Base-by-base conservation (phyloP, 2,797 vertebrate genomes). In the Pelodytes ibericus region DNA sequence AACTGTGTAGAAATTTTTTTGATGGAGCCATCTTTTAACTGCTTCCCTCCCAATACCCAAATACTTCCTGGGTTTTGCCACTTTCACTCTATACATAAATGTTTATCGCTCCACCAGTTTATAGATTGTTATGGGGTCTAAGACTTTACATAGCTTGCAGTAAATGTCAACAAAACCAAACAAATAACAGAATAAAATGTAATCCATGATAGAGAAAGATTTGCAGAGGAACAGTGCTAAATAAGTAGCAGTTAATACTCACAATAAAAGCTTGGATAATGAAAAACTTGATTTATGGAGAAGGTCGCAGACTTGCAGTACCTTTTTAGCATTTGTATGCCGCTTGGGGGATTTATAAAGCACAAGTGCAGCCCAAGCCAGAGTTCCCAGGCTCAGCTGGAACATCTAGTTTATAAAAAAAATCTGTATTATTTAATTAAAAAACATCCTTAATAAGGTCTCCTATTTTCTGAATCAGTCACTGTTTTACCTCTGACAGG, bases 401-500 rank as follows among this genome's bases (percentile, higher is more conserved):
- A 68, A 41, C 18, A 22, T 36, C 10, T 63, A 4, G 7, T 31
- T 44, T 65, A 26, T 27, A 13, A 13, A 13, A 44, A 10, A 13
- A 13, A 3, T 44, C 3, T 44, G 3, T n/a, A 9, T 65, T 65
- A 47, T 65, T 49, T 13, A 22, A 47, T 7, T 15, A 33, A 41
- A 31, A n/a, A 67, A 47, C 29, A 49, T 22, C 51, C 10, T 6
- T n/a, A n/a, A n/a, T n/a, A n/a, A n/a, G 60, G 20, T 39, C 16
- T 56, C 24, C 29, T 67, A 36, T 51, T 68, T 62, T 69, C 31
- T 60, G 22, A 27, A 62, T 68, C 30, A 25, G 63, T 31, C 63
- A n/a, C 56, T 78, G 36, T 72, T 73, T 53, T 68, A 13, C 24
- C 20, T 67, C 20, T 68, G 22, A 68, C 76, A 57, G 76, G 70